A percentile compares a stretch with the other conserved stretches of the same genome.
Evolutionary conservation across 2,888 invertebrate species (phyloP).

Genomic region (Mythimna loreyi): DNA sequence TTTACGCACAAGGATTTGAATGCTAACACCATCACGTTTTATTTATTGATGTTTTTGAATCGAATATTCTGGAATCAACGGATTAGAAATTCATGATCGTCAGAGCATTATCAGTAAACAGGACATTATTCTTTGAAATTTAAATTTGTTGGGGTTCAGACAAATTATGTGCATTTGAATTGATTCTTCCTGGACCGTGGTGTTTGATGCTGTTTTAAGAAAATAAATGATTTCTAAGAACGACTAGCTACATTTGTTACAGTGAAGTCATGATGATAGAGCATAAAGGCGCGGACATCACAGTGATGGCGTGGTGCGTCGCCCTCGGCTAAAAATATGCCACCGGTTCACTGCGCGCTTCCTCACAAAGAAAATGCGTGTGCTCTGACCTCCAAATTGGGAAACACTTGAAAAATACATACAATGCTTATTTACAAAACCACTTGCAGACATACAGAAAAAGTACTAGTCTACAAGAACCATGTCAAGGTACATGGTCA

Average conservation of each 20-base stretch:
- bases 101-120: conserved; percentile 28
- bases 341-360: conserved; percentile 83
- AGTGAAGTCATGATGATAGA: conserved; percentile 71
- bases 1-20: conserved; percentile 40
- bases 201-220: neutral
- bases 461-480: conserved; percentile 39
- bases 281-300: conserved; percentile 65
- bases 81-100: conserved; percentile 46
- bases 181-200: neutral
- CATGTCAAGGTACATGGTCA: conserved; percentile 70
- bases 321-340: conserved; percentile 89
- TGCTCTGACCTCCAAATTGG: conserved; percentile 84
- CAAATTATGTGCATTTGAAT: conserved; percentile 9
- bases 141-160: conserved; percentile 6
- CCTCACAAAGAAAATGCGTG: conserved; percentile 87
- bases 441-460: conserved; percentile 59
- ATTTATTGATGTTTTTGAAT: conserved; percentile 29
- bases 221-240: conserved; percentile 24
- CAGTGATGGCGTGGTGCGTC: conserved; percentile 77
- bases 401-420: conserved; percentile 71
- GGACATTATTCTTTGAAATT: conserved; percentile 29
- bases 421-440: conserved; percentile 66
- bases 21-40: conserved; percentile 31
- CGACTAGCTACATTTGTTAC: conserved; percentile 39
- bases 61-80: conserved; percentile 24